Conservation (phyloP, 1,140 invertebrate genomes). For the Aphaenogaster ashmeadi region DNA sequence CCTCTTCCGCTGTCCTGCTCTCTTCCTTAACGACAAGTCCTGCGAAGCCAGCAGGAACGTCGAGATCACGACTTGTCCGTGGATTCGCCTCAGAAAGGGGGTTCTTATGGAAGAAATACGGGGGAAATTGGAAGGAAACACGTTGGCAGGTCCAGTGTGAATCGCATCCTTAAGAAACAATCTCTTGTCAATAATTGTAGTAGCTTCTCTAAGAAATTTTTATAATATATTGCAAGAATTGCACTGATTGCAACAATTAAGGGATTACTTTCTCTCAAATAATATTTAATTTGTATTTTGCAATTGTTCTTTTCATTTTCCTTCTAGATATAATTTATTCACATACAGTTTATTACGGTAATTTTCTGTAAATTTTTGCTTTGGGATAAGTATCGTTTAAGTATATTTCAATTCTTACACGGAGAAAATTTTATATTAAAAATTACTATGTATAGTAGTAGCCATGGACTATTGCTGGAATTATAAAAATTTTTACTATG, state of each 20-base stretch:
- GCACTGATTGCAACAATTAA: background rate
- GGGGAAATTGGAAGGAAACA: slow-evolving; percentile 35
- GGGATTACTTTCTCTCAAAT: background rate
- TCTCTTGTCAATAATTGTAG: slow-evolving; percentile 5
- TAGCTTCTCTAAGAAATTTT: background rate
- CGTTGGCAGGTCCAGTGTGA: background rate
- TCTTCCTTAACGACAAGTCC: slow-evolving; percentile 71
- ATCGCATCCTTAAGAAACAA: slow-evolving; percentile 12
- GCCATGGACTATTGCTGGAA: no score
- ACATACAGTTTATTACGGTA: background rate
- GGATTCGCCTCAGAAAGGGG: slow-evolving; percentile 5
- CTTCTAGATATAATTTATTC: background rate
- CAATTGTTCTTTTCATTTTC: background rate
- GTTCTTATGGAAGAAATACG: slow-evolving; percentile 21
- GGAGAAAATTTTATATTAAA: no score
- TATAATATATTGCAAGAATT: background rate
- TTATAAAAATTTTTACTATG: no score
- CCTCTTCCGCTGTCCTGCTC: background rate
- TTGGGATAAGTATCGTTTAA: background rate
- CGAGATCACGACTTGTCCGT: slow-evolving; percentile 50
- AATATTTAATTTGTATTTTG: background rate
- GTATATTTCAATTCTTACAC: background rate
- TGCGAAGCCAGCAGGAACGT: slow-evolving; percentile 70
- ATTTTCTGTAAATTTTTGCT: background rate
- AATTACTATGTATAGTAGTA: no score